phyloP scores from a whole-genome alignment of 92 coral and sea anemone genomes.

The Blastomussa wellsi region DNA sequence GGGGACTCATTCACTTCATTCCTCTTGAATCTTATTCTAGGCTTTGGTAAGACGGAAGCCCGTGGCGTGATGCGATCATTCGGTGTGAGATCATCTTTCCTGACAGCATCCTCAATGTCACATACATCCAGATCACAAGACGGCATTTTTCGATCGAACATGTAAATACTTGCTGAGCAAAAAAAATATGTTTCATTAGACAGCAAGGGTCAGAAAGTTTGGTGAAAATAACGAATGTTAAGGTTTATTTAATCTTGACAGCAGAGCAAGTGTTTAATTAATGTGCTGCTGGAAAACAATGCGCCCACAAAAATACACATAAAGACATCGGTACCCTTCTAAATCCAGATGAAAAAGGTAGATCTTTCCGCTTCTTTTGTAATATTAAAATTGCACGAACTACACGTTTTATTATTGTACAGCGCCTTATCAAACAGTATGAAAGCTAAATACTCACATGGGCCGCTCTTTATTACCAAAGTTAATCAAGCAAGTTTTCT shows the following conservation, averaged over 20 bases:
- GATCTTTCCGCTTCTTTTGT: too few relatives aligned
- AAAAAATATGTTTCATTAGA: neutral
- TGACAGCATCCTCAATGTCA: slow-evolving; percentile 94
- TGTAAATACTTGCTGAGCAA: neutral
- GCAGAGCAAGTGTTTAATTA: too few relatives aligned
- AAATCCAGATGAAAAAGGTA: too few relatives aligned
- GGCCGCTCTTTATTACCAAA: neutral
- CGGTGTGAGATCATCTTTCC: slow-evolving; percentile 76
- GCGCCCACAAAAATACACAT: too few relatives aligned
- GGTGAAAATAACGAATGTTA: neutral
- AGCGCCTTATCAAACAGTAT: too few relatives aligned
- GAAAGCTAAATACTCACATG: slow-evolving; percentile 7
- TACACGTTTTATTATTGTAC: too few relatives aligned
- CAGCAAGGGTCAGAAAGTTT: neutral
- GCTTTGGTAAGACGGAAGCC: slow-evolving; percentile 76
- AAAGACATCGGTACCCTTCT: too few relatives aligned
- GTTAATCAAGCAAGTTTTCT: neutral
- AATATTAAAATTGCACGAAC: too few relatives aligned
- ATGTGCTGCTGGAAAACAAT: too few relatives aligned
- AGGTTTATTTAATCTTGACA: neutral
- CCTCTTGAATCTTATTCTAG: slow-evolving; percentile 44
- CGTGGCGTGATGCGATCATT: slow-evolving; percentile 76
- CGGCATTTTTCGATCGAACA: slow-evolving; percentile 53
- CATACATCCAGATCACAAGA: slow-evolving; percentile 73
- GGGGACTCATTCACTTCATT: slow-evolving; percentile 55